Evolutionary conservation across 2,888 invertebrate species (phyloP), one percentile per base, ranked within the genome.

Genomic region (Cerceris rybyensis): DNA sequence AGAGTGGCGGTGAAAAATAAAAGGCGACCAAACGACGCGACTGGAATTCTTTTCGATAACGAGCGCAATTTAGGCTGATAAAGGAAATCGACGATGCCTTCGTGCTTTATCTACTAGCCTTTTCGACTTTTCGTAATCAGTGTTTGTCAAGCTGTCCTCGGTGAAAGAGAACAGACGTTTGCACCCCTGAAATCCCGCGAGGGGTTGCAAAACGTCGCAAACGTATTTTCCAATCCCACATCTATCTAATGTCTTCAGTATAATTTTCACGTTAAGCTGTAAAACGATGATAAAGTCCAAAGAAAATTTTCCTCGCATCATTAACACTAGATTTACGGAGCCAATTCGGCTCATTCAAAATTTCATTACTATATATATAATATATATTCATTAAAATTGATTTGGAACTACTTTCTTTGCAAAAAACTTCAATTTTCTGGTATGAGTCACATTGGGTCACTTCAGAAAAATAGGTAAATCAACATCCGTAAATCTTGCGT

Each of bases 31-130:
- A 67, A 58, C 74, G 70, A 74, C 78, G 69, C 55, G 55, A 69
- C 52, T 50, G 69, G 71, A 79, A 85, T 87, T 87, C 85, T 84
- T 87, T 83, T 80, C 85, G 88, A 89, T 89, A 89, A 89, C 86
- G 87, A 88, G 84, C 83, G 87, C 87, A 88, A 89, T 89, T 90
- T 84, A 78, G 82, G 77, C 88, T 85, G 90, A 89, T 90, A 90
- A 89, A 88, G 86, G 86, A 86, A 86, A 88, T 88, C 86, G 85
- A 81, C 86, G 75, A 76, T 67, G 73, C 69, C 61, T 2, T 28
- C 28, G 75, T 78, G 78, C 80, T 85, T 85, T 85, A 85, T 85
- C 85, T 80, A 65, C 41, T 17, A 70, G 82, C 64, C 70, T 78
- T 73, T 61, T 77, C 72, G 79, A 58, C 73, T 81, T 75, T 54